Conservation (phyloP, 2,797 vertebrate species). For the Liparis tanakae region DNA sequence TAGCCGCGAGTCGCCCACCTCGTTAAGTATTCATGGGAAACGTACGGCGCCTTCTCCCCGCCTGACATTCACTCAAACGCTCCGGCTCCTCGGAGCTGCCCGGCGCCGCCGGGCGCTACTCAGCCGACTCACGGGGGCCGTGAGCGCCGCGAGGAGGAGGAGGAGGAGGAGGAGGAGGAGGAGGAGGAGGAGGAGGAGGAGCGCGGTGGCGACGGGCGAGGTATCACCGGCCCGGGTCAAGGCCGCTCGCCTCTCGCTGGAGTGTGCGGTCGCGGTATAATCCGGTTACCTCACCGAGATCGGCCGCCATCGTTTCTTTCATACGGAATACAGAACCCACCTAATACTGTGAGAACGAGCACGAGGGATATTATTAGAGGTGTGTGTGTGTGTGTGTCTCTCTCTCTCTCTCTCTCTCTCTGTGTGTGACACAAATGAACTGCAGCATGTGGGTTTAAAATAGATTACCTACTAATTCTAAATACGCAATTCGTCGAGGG, state of each 20-base stretch:
- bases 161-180: too few species aligned
- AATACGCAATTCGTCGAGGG: not conserved
- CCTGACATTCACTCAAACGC: conserved; percentile 25
- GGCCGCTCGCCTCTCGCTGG: too few species aligned
- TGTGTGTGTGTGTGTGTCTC: conserved; percentile 17
- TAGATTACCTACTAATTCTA: not conserved
- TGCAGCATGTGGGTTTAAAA: conserved; percentile 13
- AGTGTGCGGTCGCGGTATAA: conserved; percentile 25
- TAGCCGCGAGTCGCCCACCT: not conserved
- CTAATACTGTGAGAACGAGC: conserved; percentile 31
- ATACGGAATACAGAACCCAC: conserved; percentile 27
- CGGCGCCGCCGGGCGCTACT: too few species aligned
- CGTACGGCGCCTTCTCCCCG: conserved; percentile 2
- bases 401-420: too few species aligned
- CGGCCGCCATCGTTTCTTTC: conserved; percentile 54
- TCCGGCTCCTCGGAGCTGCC: too few species aligned
- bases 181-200: too few species aligned
- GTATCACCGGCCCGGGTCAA: too few species aligned
- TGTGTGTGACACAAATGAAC: conserved; percentile 18
- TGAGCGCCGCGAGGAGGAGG: too few species aligned
- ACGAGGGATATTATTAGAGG: conserved; percentile 31
- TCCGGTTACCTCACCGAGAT: conserved; percentile 51
- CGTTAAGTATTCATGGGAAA: conserved; percentile 7
- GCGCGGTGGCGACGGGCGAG: too few species aligned
- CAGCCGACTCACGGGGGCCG: too few species aligned